phyloP scores from a whole-genome alignment of 2,888 invertebrate species.

The Zeuzera pyrina region DNA sequence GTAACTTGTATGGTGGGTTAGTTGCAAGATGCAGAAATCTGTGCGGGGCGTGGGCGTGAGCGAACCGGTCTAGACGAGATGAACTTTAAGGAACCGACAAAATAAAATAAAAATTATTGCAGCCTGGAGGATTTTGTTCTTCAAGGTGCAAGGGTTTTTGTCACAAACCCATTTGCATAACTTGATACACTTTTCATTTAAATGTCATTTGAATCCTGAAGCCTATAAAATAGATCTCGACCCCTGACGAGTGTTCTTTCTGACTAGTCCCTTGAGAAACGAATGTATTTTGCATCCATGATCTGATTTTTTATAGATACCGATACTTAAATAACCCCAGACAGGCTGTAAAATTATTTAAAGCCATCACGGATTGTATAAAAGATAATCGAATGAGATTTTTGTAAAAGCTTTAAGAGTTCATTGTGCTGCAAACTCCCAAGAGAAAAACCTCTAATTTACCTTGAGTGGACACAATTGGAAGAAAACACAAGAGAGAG shows the following conservation, averaged over 20 bases:
- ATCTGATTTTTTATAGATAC: too few relatives aligned
- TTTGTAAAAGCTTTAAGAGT: slow-evolving; percentile 35
- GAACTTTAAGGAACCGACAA: slow-evolving; percentile 65
- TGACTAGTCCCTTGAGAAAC: too few relatives aligned
- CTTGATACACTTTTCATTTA: too few relatives aligned
- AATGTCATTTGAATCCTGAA: too few relatives aligned
- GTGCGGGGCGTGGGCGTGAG: slow-evolving; percentile 45
- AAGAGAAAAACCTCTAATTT: slow-evolving; percentile 62
- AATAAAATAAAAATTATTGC: slow-evolving; percentile 61
- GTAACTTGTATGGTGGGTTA: slow-evolving; percentile 63
- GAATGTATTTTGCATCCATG: too few relatives aligned
- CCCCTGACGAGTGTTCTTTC: too few relatives aligned
- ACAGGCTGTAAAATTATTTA: too few relatives aligned
- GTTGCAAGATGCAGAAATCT: slow-evolving; percentile 71
- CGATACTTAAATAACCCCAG: too few relatives aligned
- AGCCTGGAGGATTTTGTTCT: slow-evolving; percentile 35
- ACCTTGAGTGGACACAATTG: slow-evolving; percentile 69
- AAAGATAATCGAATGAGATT: slow-evolving; percentile 25
- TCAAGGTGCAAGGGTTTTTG: slow-evolving; percentile 50
- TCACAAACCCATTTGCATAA: too few relatives aligned
- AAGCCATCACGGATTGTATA: slow-evolving; percentile 7
- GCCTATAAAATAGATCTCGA: too few relatives aligned
- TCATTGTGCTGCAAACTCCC: slow-evolving; percentile 40
- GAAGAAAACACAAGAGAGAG: slow-evolving; percentile 69
- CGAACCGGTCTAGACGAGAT: slow-evolving; percentile 70